Percentiles rank a stretch among this genome's conserved stretches.
phyloP scores from a whole-genome alignment of 2,797 vertebrate genomes.

The Danio albolineatus region DNA sequence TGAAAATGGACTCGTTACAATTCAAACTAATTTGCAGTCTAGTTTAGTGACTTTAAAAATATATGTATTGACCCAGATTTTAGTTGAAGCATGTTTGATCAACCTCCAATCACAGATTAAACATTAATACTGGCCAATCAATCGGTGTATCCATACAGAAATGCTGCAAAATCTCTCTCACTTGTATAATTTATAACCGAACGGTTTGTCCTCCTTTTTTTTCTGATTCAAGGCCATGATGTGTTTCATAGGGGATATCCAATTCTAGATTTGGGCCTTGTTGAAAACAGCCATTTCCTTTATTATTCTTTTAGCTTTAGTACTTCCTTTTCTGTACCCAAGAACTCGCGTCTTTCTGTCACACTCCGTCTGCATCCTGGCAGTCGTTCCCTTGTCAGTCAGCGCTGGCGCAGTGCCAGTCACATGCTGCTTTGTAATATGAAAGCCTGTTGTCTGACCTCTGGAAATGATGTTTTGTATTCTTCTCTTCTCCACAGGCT shows the following conservation, averaged over 20 bases:
- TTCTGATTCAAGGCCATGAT: neutral
- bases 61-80: neutral
- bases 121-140: neutral
- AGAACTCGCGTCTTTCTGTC: slow-evolving; percentile 28
- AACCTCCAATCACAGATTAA: neutral
- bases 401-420: slow-evolving; percentile 30
- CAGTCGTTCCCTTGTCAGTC: slow-evolving; percentile 21
- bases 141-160: neutral
- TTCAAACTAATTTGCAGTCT: neutral
- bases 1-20: neutral
- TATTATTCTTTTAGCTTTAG: slow-evolving; percentile 29
- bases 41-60: neutral
- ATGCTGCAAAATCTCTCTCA: neutral
- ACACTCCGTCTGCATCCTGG: slow-evolving; percentile 17
- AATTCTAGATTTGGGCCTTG: slow-evolving; percentile 2
- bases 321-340: slow-evolving; percentile 45
- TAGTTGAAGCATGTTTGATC: neutral
- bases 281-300: slow-evolving; percentile 48
- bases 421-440: slow-evolving; percentile 49
- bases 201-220: neutral
- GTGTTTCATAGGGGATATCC: neutral
- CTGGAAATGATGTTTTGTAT: slow-evolving; percentile 32
- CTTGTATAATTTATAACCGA: neutral
- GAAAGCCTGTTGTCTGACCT: slow-evolving; percentile 37
- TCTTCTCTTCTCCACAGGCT: slow-evolving; percentile 79